Base-by-base conservation (phyloP, 2,113 vertebrate genomes). In the Sturnira hondurensis region DNA sequence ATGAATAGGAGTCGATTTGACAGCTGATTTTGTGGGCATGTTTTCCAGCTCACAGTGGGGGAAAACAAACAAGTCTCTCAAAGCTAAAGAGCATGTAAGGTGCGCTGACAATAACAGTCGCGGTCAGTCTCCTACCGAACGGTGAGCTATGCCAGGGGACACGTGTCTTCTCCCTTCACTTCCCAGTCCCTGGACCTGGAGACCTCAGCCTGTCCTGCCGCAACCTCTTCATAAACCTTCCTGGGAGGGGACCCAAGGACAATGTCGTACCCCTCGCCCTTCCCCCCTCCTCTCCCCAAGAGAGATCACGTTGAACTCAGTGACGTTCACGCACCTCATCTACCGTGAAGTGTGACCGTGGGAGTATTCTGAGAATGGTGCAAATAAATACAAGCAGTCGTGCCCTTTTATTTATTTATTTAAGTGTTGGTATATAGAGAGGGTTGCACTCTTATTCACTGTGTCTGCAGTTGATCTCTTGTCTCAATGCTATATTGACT, bases 241-340 rank as follows among this genome's bases (percentile, higher is more conserved):
- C 77, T 78, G 68, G 68, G 73, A 92, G n/a, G 8, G 68, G 73
- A 74, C 61, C n/a, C 76, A 50, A 95, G 65, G 70, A 70, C 15
- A 84, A 4, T 0, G 0, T 7, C 15, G 0, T 36, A 36, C 22
- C 2, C 13, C 47, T 58, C 80, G 7, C 15, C 31, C 7, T 43
- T 56, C 71, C 17, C 33, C 20, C 68, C 20, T 85, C 74, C 17
- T 81, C 78, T 67, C 16, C 26, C 31, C 20, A 61, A 43, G 41
- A 77, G n/a, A 89, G 26, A 78, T 3, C 9, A 4, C 17, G 45
- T 56, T 26, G 58, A 89, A 33, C 5, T 47, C 33, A 65, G 16
- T 70, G 65, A n/a, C 28, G 74, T 89, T 33, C 24, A 31, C 24
- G n/a, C 17, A 70, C 16, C 20, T 84, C 50, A 80, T 17, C 50